phyloP scores from a whole-genome alignment of 2,113 vertebrate species.

The Lipotes vexillifer region DNA sequence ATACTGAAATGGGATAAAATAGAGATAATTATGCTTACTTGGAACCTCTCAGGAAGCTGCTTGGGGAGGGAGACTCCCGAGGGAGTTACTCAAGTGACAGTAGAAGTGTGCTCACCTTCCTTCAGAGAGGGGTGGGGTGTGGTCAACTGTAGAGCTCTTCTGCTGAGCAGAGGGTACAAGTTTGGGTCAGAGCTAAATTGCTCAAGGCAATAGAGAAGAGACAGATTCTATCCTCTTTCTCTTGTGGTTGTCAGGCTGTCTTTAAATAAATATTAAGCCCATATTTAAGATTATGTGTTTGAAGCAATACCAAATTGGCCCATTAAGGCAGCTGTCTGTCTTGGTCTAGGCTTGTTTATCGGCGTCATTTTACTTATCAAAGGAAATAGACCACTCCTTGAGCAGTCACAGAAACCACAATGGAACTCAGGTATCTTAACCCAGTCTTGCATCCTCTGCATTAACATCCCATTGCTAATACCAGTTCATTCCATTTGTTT shows the following conservation, averaged over 20 bases:
- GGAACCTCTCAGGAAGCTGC: not conserved
- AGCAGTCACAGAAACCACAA: not conserved
- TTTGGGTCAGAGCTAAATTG: not conserved
- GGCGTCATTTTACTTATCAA: not conserved
- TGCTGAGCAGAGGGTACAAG: not conserved
- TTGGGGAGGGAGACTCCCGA: not conserved
- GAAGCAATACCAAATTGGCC: not conserved
- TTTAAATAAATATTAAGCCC: slow-evolving; percentile 25
- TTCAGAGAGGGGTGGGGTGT: not conserved
- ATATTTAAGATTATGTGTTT: not conserved
- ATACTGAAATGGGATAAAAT: not conserved
- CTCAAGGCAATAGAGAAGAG: slow-evolving; percentile 1
- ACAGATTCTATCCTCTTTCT: not conserved
- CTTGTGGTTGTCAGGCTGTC: not conserved
- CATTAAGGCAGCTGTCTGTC: not conserved
- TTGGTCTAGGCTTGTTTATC: not conserved
- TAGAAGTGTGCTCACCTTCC: not conserved
- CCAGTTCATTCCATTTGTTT: slow-evolving; percentile 24
- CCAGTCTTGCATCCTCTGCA: not conserved
- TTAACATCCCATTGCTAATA: slow-evolving; percentile 8
- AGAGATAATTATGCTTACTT: not conserved
- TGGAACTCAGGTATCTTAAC: not conserved
- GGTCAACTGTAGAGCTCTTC: not conserved
- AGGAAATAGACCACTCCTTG: not conserved
- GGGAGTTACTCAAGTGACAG: not conserved